Conservation (phyloP, 2,797 vertebrate species). For the Clamator glandarius region DNA sequence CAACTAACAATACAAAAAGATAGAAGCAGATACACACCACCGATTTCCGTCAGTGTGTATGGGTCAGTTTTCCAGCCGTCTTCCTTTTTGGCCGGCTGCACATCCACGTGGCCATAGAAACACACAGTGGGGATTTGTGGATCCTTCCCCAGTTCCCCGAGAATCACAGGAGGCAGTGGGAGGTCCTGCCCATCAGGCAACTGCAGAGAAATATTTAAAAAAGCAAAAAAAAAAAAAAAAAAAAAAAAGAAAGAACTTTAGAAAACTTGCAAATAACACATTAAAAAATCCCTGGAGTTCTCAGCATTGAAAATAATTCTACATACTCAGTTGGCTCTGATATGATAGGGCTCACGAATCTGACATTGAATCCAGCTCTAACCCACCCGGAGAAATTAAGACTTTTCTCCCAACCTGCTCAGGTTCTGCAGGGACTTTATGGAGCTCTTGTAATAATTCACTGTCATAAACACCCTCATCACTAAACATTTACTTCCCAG, state of each 20-base stretch:
- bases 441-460: neutral
- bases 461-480: neutral
- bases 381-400: neutral
- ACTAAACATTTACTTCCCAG: neutral
- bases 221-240: neutral
- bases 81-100: constrained; percentile 78
- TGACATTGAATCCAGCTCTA: neutral
- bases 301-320: neutral
- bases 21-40: constrained; percentile 61
- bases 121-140: constrained; percentile 75
- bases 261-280: neutral
- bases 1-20: neutral
- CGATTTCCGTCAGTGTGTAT: constrained; percentile 70
- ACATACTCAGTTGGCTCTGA: neutral
- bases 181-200: constrained; percentile 68
- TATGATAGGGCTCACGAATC: neutral
- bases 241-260: neutral
- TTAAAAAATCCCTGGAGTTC: neutral
- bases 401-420: neutral
- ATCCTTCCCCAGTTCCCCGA: constrained; percentile 75
- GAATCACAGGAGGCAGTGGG: constrained; percentile 73
- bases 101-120: constrained; percentile 82
- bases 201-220: constrained; percentile 33
- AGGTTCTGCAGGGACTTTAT: neutral
- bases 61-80: constrained; percentile 80